Conservation (phyloP, 2,888 invertebrate species). For the Ophioninae sp. region DNA sequence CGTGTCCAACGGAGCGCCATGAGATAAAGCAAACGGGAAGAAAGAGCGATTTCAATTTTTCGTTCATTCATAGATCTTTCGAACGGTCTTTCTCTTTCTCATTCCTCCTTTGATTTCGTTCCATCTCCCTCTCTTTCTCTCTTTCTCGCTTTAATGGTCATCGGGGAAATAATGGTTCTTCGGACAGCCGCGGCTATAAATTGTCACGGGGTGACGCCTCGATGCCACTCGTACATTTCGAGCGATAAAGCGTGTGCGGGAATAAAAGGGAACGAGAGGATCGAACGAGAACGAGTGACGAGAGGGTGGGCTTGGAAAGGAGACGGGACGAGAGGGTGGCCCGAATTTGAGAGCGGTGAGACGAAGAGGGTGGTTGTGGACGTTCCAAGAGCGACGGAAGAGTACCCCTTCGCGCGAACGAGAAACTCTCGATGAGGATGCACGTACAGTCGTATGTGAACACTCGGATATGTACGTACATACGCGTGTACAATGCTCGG, state of each 20-base stretch:
- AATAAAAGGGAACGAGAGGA: conserved; percentile 56
- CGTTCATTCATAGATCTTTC: conserved; percentile 53
- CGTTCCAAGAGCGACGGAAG: conserved; percentile 32
- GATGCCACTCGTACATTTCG: conserved; percentile 69
- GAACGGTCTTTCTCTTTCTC: conserved; percentile 33
- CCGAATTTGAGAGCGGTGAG: conserved; percentile 26
- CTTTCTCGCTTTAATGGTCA: conserved; percentile 62
- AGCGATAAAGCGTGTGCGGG: conserved; percentile 65
- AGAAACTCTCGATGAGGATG: conserved; percentile 31
- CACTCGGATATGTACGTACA: conserved; percentile 2
- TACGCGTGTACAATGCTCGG: conserved; percentile 21
- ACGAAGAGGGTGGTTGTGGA: conserved; percentile 24
- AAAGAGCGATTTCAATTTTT: conserved; percentile 66
- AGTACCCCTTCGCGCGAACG: conserved; percentile 31
- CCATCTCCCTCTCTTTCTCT: conserved; percentile 17
- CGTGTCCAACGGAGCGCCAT: conserved; percentile 6
- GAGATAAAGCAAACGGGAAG: conserved; percentile 51
- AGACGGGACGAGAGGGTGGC: conserved; percentile 39
- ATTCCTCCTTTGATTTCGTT: neutral
- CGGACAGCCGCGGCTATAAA: conserved; percentile 66
- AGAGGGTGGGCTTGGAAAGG: conserved; percentile 31
- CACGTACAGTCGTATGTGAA: conserved; percentile 23
- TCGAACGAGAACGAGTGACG: neutral
- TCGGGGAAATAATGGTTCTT: conserved; percentile 64
- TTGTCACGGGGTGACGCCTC: conserved; percentile 68